phyloP scores from a whole-genome alignment of 2,888 invertebrate genomes.

The Caenorhabditis sp. region DNA sequence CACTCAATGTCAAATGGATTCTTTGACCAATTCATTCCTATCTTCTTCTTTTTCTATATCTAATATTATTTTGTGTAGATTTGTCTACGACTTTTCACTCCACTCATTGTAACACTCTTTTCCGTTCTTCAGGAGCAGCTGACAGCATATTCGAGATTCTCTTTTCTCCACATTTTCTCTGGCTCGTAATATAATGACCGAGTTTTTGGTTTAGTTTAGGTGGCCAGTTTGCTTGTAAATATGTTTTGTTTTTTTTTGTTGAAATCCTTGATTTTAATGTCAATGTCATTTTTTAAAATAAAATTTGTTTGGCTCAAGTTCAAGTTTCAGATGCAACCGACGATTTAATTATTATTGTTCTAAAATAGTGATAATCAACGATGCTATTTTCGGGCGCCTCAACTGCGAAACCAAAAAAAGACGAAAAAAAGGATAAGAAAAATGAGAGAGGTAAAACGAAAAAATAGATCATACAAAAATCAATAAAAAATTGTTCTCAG shows the following conservation, averaged over 20 bases:
- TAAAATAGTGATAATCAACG: neutral
- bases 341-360: too few species aligned
- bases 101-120: slow-evolving; percentile 1
- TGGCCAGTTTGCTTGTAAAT: neutral
- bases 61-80: neutral
- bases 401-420: slow-evolving; percentile 59
- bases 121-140: neutral
- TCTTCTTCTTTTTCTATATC: neutral
- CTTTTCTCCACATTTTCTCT: neutral
- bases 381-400: slow-evolving; percentile 60
- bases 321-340: neutral
- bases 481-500: slow-evolving; percentile 73
- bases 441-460: slow-evolving; percentile 51
- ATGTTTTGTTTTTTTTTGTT: too few species aligned
- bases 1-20: neutral
- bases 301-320: neutral
- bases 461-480: neutral
- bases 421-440: slow-evolving; percentile 64
- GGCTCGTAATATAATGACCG: slow-evolving; percentile 3
- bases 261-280: too few species aligned
- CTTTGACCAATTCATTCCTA: neutral
- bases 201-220: neutral
- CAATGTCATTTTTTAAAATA: too few species aligned
- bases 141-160: neutral
- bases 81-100: neutral